Conservation (phyloP, 2,888 invertebrate species). For the Hartigia nigra region DNA sequence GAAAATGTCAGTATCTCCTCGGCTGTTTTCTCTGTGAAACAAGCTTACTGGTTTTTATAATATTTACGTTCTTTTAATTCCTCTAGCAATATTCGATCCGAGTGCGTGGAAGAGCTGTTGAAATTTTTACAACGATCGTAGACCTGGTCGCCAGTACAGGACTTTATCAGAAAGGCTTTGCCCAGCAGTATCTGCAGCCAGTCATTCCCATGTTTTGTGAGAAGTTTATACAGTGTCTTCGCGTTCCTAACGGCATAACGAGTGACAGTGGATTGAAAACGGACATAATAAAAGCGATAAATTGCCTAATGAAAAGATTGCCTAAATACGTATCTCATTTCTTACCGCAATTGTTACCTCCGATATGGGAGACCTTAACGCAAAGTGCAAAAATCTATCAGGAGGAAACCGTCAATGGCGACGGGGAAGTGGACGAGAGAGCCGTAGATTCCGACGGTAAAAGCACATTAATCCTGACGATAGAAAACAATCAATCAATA, state of each 20-base stretch:
- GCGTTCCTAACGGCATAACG: conserved; percentile 68
- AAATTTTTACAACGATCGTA: conserved; percentile 74
- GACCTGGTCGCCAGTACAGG: conserved; percentile 69
- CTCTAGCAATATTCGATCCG: conserved; percentile 69
- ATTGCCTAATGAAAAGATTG: conserved; percentile 71
- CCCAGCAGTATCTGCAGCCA: conserved; percentile 73
- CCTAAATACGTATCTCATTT: conserved; percentile 73
- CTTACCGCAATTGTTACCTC: conserved; percentile 72
- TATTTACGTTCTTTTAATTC: conserved; percentile 5
- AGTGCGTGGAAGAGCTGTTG: conserved; percentile 75
- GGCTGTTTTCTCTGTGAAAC: background rate
- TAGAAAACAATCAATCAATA: background rate
- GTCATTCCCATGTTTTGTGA: conserved; percentile 76
- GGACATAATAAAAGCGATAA: conserved; percentile 74
- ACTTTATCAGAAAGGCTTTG: conserved; percentile 69
- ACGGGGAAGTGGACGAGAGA: conserved; percentile 67
- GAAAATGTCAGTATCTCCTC: conserved; percentile 65
- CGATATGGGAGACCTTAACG: conserved; percentile 77
- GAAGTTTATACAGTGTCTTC: conserved; percentile 71
- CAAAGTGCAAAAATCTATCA: conserved; percentile 76
- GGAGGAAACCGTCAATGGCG: conserved; percentile 72
- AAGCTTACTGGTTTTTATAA: background rate
- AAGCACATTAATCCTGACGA: conserved; percentile 27
- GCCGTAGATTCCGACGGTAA: conserved; percentile 74
- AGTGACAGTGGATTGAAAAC: conserved; percentile 74